A percentile compares a stretch with the other conserved stretches of the same genome.
phyloP scores from a whole-genome alignment of 2,113 vertebrate species.

The Maccullochella peelii region DNA sequence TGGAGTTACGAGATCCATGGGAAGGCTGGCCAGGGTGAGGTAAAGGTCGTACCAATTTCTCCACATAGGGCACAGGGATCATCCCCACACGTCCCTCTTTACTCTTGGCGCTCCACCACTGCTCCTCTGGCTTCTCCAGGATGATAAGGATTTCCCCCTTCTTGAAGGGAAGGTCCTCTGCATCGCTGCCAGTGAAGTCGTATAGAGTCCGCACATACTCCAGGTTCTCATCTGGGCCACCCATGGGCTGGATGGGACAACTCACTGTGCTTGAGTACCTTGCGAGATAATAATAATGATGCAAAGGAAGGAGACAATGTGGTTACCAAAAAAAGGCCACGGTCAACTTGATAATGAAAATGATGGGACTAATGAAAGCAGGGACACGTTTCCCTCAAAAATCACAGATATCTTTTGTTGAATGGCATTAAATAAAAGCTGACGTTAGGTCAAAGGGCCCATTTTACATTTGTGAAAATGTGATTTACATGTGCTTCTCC shows the following conservation, averaged over 20 bases:
- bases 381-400: background rate
- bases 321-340: background rate
- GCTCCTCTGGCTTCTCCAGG: constrained; percentile 98
- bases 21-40: constrained; percentile 82
- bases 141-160: constrained; percentile 96
- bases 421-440: background rate
- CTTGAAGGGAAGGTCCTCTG: constrained; percentile 97
- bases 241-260: constrained; percentile 83
- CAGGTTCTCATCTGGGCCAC: constrained; percentile 88
- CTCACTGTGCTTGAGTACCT: constrained; percentile 90
- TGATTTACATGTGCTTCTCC: background rate
- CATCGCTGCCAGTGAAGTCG: constrained; percentile 96
- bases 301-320: background rate
- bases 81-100: constrained; percentile 96
- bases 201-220: constrained; percentile 98
- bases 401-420: background rate
- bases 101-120: constrained; percentile 99
- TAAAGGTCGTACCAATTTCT: constrained; percentile 91
- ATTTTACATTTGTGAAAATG: background rate
- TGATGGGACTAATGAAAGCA: background rate
- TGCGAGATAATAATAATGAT: constrained; percentile 20
- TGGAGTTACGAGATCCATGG: constrained; percentile 93
- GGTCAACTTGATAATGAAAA: background rate
- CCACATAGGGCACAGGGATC: constrained; percentile 98
- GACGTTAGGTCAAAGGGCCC: background rate